Conservation (phyloP, 2,888 invertebrate genomes). For the Drosophila flavopinicola region DNA sequence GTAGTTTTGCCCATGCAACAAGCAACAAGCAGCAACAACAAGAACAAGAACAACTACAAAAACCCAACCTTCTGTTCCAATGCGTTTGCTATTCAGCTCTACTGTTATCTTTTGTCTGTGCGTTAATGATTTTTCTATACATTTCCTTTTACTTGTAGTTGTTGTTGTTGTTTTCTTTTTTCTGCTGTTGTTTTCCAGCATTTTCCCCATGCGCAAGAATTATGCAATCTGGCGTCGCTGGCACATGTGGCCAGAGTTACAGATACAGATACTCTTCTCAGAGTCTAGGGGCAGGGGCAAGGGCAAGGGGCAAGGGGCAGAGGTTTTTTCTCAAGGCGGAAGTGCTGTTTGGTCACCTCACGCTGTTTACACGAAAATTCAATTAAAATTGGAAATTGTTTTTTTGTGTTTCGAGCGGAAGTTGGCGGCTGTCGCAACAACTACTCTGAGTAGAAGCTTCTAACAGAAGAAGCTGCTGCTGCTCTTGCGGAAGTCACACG, state of each 20-base stretch:
- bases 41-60: too few species aligned
- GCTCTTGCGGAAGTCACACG: slow-evolving; percentile 72
- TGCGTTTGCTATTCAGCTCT: slow-evolving; percentile 11
- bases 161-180: slow-evolving; percentile 13
- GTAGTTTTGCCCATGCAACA: slow-evolving; percentile 41
- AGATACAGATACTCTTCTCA: slow-evolving; percentile 25
- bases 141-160: slow-evolving; percentile 63
- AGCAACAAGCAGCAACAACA: too few species aligned
- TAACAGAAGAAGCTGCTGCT: slow-evolving; percentile 19
- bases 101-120: slow-evolving; percentile 71
- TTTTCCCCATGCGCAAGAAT: slow-evolving; percentile 48
- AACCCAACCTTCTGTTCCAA: slow-evolving; percentile 16
- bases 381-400: slow-evolving; percentile 72
- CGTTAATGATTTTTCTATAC: slow-evolving; percentile 78
- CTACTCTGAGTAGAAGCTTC: slow-evolving; percentile 20
- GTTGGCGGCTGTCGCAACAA: slow-evolving; percentile 36
- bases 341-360: slow-evolving; percentile 58
- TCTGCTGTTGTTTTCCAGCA: slow-evolving; percentile 6
- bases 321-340: slow-evolving; percentile 29
- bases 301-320: neutral
- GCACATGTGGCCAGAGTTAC: slow-evolving; percentile 60
- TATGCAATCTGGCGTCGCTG: slow-evolving; percentile 73
- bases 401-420: slow-evolving; percentile 44
- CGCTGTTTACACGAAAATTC: slow-evolving; percentile 75
- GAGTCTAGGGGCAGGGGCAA: neutral